Evolutionary conservation across 1,140 invertebrate species (phyloP), one percentile per base, ranked within the genome.

Genomic region (Aphelenchoides avenae): DNA sequence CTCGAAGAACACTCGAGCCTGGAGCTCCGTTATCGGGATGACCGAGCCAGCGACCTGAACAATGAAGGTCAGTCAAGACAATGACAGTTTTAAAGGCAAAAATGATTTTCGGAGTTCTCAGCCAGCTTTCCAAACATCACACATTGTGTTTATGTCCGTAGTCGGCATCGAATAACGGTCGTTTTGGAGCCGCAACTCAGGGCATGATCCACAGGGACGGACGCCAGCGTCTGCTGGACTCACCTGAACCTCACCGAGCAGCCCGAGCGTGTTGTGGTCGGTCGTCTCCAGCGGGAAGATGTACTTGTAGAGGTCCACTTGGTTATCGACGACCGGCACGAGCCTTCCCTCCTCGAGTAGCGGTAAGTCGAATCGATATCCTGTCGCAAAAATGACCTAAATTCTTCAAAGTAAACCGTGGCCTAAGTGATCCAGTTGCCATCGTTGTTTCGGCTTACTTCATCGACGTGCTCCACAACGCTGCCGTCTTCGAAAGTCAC

Each of bases 21-120:
- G 82, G 33, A 83, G 73, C 65, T 83, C 82, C 13, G 79, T 75
- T 18, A 81, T 74, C 5, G 82, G 81, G 67, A 81, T 75, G n/a
- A 82, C 71, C 13, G 80, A 69, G 29, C 81, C 80, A 5, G 81
- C 42, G 20, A 81, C 78, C 63, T 82, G 50, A 46, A 31, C 9
- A 34, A 20, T 7, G 40, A n/a, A n/a, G n/a, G n/a, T n/a, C n/a
- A 7, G 51, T 62, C n/a, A n/a, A n/a, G n/a, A n/a, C n/a, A n/a
- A n/a, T n/a, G n/a, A n/a, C n/a, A n/a, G n/a, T n/a, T n/a, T n/a
- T n/a, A n/a, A n/a, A n/a, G n/a, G n/a, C n/a, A n/a, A n/a, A n/a
- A n/a, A n/a, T n/a, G n/a, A n/a, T n/a, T n/a, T n/a, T n/a, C n/a
- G n/a, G n/a, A n/a, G n/a, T n/a, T n/a, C n/a, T n/a, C n/a, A n/a